phyloP scores from a whole-genome alignment of 2,888 invertebrate genomes.

The Branchellion lobata region DNA sequence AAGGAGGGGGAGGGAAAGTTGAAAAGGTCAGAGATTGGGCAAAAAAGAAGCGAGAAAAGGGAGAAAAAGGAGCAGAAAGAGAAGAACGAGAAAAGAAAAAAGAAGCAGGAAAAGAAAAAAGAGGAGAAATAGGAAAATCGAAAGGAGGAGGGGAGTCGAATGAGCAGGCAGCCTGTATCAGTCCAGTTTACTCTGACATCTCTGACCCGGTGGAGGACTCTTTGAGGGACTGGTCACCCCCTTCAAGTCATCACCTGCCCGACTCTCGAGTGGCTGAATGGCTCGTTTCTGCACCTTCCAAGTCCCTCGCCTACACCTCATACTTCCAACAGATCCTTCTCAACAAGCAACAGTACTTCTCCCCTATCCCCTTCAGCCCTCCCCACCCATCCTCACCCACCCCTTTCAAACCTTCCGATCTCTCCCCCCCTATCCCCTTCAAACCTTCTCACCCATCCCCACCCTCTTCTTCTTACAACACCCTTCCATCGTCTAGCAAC shows the following conservation, averaged over 20 bases:
- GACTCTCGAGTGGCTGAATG: neutral
- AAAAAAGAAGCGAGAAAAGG: neutral
- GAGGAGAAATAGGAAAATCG: too few species aligned
- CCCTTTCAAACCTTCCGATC: too few species aligned
- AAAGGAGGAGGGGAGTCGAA: neutral
- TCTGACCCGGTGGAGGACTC: conserved; percentile 30
- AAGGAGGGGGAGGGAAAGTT: neutral
- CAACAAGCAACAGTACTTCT: conserved; percentile 24
- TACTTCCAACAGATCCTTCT: conserved; percentile 27
- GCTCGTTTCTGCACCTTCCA: neutral
- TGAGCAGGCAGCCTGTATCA: conserved; percentile 2
- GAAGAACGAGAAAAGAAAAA: neutral
- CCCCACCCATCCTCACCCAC: conserved; percentile 3
- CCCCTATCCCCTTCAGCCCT: neutral
- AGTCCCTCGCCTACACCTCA: conserved; percentile 1
- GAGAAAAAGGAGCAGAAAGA: neutral
- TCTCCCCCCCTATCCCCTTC: too few species aligned
- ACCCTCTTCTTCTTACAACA: too few species aligned
- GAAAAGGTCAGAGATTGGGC: neutral
- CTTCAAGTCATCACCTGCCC: neutral
- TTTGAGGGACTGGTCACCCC: neutral
- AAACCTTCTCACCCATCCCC: neutral
- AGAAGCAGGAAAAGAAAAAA: neutral
- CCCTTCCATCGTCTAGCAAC: too few species aligned
- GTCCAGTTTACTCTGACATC: conserved; percentile 40